Evolutionary conservation across 2,888 invertebrate species (phyloP).

Genomic region (Helicoverpa assulta): DNA sequence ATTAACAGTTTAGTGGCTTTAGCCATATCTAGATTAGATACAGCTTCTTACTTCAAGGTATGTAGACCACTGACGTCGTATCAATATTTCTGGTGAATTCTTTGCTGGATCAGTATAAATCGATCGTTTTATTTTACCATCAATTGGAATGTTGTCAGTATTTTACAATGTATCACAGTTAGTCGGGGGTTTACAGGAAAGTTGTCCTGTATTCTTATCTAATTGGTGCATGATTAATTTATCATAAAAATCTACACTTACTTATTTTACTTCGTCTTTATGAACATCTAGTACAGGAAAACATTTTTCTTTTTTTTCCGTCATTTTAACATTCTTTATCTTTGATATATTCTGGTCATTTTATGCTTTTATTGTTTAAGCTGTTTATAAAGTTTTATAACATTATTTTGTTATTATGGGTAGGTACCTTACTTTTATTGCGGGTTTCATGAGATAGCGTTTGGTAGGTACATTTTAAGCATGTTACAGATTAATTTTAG

Average conservation of each 20-base stretch:
- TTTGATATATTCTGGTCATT: constrained; percentile 3
- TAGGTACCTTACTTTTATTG: neutral
- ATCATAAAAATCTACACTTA: neutral
- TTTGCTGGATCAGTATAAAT: too few species aligned
- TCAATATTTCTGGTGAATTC: too few species aligned
- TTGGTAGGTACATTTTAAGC: neutral
- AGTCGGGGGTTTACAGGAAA: too few species aligned
- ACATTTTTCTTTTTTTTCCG: neutral
- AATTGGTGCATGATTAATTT: too few species aligned
- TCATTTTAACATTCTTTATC: neutral
- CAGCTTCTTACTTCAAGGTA: too few species aligned
- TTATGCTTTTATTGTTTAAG: constrained; percentile 13
- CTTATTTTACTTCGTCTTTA: neutral
- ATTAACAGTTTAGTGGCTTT: too few species aligned
- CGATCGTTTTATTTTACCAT: too few species aligned
- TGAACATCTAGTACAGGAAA: neutral
- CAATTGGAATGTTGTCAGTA: too few species aligned
- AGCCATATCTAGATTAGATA: too few species aligned
- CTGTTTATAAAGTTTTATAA: constrained; percentile 2
- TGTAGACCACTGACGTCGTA: too few species aligned
- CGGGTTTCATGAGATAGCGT: neutral
- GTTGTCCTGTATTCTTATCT: too few species aligned
- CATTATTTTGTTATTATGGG: neutral
- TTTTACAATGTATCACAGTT: too few species aligned
- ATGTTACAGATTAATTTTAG: neutral